Evolutionary conservation across 2,888 invertebrate species (phyloP).

Genomic region (Andrena haemorrhoa): DNA sequence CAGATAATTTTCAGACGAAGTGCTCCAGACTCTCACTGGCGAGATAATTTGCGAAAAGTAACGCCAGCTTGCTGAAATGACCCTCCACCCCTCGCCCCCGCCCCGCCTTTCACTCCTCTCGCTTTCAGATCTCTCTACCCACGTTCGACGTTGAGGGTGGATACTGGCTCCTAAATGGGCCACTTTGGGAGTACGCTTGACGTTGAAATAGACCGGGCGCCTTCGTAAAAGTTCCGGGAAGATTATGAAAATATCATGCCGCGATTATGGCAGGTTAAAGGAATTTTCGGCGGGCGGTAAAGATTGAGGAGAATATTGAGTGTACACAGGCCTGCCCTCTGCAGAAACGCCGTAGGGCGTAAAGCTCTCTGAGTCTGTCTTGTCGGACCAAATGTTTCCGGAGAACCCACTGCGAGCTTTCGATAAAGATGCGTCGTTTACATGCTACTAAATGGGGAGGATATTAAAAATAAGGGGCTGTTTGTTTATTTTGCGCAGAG

Average conservation of each 20-base stretch:
- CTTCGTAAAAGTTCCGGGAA: constrained; percentile 37
- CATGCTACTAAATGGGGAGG: constrained; percentile 1
- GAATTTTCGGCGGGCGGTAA: constrained; percentile 32
- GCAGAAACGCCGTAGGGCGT: not conserved
- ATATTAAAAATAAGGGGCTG: not conserved
- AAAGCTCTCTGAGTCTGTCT: constrained; percentile 3
- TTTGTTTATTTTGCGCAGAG: not conserved
- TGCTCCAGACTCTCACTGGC: constrained; percentile 53
- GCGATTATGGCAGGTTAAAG: constrained; percentile 52
- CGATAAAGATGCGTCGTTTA: not conserved
- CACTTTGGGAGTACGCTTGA: constrained; percentile 55
- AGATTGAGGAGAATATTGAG: constrained; percentile 34
- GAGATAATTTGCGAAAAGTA: constrained; percentile 77
- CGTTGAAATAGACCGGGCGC: constrained; percentile 46
- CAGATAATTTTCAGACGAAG: constrained; percentile 74
- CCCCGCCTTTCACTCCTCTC: constrained; percentile 13
- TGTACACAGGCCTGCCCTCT: not conserved
- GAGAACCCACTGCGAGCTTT: not conserved
- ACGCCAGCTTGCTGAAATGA: constrained; percentile 66
- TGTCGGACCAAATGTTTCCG: not conserved
- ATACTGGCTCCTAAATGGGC: constrained; percentile 58
- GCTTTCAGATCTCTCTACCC: constrained; percentile 15
- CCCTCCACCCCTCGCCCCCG: constrained; percentile 1
- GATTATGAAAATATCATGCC: constrained; percentile 61
- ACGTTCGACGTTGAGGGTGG: constrained; percentile 30